Percentiles rank a stretch among this genome's conserved stretches.
These are phyloP conservation scores for Callipepla californica DNA, from an alignment of 2,113 vertebrate genomes.

Conservation along the genomic window DNA sequence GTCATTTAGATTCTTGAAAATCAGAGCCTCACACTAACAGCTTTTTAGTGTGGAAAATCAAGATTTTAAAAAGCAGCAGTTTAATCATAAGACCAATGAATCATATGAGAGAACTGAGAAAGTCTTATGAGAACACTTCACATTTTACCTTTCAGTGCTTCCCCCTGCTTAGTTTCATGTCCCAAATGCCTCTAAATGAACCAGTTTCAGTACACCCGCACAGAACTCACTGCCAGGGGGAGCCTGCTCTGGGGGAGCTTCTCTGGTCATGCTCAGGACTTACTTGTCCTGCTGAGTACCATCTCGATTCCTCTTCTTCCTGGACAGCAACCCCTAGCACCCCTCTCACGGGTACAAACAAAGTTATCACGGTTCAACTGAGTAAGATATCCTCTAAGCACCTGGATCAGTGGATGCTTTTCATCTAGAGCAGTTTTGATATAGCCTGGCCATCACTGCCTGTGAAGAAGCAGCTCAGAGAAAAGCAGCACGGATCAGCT, in stretches of 20 bases:
- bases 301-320: neutral
- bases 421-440: neutral
- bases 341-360: neutral
- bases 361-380: neutral
- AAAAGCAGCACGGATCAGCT: neutral
- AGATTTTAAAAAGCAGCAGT: slow-evolving; percentile 45
- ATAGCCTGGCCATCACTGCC: neutral
- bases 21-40: slow-evolving; percentile 1
- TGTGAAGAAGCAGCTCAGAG: neutral
- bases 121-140: slow-evolving; percentile 28
- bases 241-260: neutral
- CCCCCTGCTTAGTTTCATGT: neutral
- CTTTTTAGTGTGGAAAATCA: slow-evolving; percentile 29
- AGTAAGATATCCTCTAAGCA: neutral
- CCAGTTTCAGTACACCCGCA: neutral
- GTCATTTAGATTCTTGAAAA: slow-evolving; percentile 36
- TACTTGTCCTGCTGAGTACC: neutral
- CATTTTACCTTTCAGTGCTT: slow-evolving; percentile 26
- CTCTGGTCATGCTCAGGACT: slow-evolving; percentile 5
- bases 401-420: neutral
- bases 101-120: slow-evolving; percentile 42
- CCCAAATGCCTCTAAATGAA: neutral
- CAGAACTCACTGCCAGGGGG: neutral
- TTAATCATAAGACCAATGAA: slow-evolving; percentile 66
- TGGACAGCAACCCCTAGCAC: neutral